phyloP scores from a whole-genome alignment of 2,113 vertebrate species.

The Colaptes auratus region DNA sequence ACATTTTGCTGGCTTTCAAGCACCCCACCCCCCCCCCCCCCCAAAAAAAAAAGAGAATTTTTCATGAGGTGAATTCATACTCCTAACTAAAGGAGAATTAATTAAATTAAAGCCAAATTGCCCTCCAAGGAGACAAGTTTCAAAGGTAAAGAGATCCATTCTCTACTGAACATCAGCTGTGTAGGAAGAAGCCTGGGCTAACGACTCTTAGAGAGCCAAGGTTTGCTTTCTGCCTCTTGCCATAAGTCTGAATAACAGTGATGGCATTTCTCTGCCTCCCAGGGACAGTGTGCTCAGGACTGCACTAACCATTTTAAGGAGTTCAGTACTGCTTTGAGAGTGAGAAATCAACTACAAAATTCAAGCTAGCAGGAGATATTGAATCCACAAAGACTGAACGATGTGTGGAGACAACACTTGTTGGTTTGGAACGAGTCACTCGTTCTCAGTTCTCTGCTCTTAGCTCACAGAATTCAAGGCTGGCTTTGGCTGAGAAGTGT shows the following conservation, averaged over 20 bases:
- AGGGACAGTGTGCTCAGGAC: accelerated
- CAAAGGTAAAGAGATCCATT: not conserved
- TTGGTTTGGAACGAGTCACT: not conserved
- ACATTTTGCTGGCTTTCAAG: not conserved
- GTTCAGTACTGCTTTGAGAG: not conserved
- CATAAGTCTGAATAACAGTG: not conserved
- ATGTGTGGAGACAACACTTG: not conserved
- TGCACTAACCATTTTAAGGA: not conserved
- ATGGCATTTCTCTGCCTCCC: not conserved
- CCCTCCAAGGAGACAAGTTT: not conserved
- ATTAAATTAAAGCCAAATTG: not conserved
- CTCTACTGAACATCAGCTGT: too few relatives aligned
- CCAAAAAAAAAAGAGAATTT: not conserved
- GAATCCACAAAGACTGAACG: not conserved
- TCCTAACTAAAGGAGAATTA: not conserved
- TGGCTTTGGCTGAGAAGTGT: not conserved
- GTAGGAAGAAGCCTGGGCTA: not conserved
- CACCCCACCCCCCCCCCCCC: not conserved
- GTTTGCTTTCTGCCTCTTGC: not conserved
- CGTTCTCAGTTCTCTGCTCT: not conserved
- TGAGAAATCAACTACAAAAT: not conserved
- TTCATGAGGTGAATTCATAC: not conserved
- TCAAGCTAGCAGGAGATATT: not conserved
- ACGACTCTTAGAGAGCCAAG: not conserved
- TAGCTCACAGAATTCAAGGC: not conserved